Evolutionary conservation across 2,888 invertebrate genomes (phyloP), one percentile per base, ranked within the genome.

Genomic region (Tromatobia lineatoria): DNA sequence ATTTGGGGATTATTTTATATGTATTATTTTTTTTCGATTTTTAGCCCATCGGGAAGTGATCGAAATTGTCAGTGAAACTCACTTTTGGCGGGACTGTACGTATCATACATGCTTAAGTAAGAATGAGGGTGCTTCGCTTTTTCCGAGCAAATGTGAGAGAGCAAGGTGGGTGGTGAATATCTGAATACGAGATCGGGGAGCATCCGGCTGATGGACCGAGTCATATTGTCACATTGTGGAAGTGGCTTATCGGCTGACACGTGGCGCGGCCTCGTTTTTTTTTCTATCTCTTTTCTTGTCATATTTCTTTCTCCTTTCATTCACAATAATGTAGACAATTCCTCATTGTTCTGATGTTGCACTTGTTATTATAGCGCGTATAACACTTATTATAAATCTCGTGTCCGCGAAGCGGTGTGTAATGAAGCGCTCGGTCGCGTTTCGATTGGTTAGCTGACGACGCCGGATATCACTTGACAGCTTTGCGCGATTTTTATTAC

Each of bases 221-320:
- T 86, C 87, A 82, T 90, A 87, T 92, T 90, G 92, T 91, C 92
- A 92, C 92, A 93, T 38, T 38, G 38, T 92, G 93, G 93, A 93
- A 93, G 92, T 93, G 89, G 90, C 90, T 92, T 93, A 93, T 93
- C 93, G 89, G 87, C 82, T 76, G 86, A 70, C 89, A 88, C 89
- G 88, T 90, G 89, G 82, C 88, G 80, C 82, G 87, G 73, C 88
- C 87, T 90, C 88, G 86, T 82, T 88, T 87, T 85, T 86, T 81
- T 84, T 81, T 74, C 78, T 79, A 59, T 87, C 71, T 71, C 59
- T 82, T 82, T 78, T 47, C 70, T 23, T 45, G 15, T 73, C 73
- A 82, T 75, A 61, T 81, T 66, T 70, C 13, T 69, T 13, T 78
- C 71, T 82, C 71, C 73, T 13, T 47, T 59, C 80, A 83, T 71